Conservation (phyloP, 23 tunicate species). For the Trididemnum miniatum region DNA sequence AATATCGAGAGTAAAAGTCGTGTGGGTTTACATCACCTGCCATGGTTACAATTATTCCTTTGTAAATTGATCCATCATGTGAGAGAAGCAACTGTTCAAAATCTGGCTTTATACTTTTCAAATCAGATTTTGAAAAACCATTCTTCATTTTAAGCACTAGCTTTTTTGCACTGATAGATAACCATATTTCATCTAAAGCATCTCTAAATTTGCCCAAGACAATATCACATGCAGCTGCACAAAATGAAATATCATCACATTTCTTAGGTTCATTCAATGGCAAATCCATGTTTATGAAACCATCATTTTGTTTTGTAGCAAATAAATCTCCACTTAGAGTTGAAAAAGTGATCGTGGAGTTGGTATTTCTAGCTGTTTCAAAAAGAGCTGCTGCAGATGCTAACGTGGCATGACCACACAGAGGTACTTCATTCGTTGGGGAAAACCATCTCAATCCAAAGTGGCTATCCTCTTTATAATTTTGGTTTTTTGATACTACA, state of each 20-base stretch:
- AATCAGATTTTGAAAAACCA: constrained; percentile 24
- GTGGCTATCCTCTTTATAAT: constrained; percentile 15
- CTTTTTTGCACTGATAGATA: constrained; percentile 55
- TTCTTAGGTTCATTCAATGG: constrained; percentile 56
- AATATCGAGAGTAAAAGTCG: constrained; percentile 85
- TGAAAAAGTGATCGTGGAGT: constrained; percentile 41
- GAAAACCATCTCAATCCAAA: constrained; percentile 91
- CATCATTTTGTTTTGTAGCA: constrained; percentile 30
- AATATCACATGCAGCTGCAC: background rate
- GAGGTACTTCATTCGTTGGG: constrained; percentile 85
- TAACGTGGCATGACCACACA: constrained; percentile 94
- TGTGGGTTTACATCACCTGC: background rate
- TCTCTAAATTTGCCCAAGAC: background rate
- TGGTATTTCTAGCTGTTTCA: constrained; percentile 36
- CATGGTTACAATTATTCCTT: constrained; percentile 79
- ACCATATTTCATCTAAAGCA: background rate
- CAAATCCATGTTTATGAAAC: constrained; percentile 54
- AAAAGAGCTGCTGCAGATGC: constrained; percentile 84
- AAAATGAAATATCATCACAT: too few species aligned
- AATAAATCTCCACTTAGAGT: constrained; percentile 69
- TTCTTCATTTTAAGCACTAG: constrained; percentile 53
- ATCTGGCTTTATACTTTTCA: constrained; percentile 48
- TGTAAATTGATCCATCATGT: constrained; percentile 71
- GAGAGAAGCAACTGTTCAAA: constrained; percentile 27
- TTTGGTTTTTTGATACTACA: constrained; percentile 7